Percentiles rank a stretch among this genome's conserved stretches.
These are phyloP conservation scores for Macrobrachium nipponense DNA, from an alignment of 1,140 invertebrate species.

Conservation along the genomic window DNA sequence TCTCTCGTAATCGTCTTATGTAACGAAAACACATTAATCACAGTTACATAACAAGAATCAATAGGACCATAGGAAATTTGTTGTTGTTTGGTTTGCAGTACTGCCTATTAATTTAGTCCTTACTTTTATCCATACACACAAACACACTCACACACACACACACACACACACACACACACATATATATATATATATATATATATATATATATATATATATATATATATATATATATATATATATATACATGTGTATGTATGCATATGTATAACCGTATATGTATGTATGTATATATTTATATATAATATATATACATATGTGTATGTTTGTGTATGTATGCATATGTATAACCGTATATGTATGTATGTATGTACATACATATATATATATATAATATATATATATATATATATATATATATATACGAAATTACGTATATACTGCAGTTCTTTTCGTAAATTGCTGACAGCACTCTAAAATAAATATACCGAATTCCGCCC, in stretches of 20 bases:
- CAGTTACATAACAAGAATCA: too few species aligned
- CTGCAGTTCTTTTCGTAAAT: too few species aligned
- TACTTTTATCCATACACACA: background rate
- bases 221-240: conserved; percentile 8
- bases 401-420: too few species aligned
- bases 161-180: too few species aligned
- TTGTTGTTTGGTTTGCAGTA: too few species aligned
- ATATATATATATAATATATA: background rate
- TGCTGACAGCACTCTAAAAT: too few species aligned
- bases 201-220: conserved; percentile 8
- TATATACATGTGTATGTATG: background rate
- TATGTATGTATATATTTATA: conserved; percentile 8
- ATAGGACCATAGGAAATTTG: too few species aligned
- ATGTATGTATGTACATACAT: background rate
- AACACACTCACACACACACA: too few species aligned
- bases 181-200: background rate
- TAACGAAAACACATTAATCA: too few species aligned
- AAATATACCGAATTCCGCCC: too few species aligned
- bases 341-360: background rate
- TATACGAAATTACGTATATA: too few species aligned
- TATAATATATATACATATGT: conserved; percentile 4
- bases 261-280: background rate
- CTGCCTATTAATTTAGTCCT: background rate
- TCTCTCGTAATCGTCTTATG: too few species aligned
- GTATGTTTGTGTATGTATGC: background rate